Evolutionary conservation across 2,888 invertebrate genomes (phyloP).

Genomic region (Anoncus sp.): DNA sequence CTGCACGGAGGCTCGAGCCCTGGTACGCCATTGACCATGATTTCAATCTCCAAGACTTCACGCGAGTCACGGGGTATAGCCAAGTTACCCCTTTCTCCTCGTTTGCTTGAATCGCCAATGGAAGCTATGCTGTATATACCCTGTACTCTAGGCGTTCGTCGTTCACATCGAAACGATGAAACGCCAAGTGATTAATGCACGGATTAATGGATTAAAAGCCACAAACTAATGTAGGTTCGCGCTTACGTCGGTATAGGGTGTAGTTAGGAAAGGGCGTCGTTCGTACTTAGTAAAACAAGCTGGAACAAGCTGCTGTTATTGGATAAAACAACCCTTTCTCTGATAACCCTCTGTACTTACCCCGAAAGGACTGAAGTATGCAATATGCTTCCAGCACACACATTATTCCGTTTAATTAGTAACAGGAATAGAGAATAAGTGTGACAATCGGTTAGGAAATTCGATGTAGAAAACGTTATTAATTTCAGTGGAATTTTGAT

Average conservation of each 20-base stretch:
- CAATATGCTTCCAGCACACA: constrained; percentile 51
- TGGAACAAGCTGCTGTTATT: constrained; percentile 50
- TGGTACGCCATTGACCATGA: constrained; percentile 25
- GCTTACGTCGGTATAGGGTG: constrained; percentile 39
- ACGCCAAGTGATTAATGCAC: constrained; percentile 74
- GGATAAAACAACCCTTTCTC: constrained; percentile 46
- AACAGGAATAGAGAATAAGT: constrained; percentile 14
- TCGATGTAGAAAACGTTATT: neutral
- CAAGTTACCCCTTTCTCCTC: constrained; percentile 13
- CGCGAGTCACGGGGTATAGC: constrained; percentile 13
- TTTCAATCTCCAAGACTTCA: constrained; percentile 20
- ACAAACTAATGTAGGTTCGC: constrained; percentile 76
- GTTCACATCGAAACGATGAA: constrained; percentile 57
- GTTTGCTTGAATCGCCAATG: constrained; percentile 24
- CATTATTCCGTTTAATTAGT: constrained; percentile 57
- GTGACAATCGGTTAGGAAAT: constrained; percentile 17
- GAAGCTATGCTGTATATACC: constrained; percentile 10
- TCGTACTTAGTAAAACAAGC: constrained; percentile 44
- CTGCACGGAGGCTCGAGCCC: constrained; percentile 13
- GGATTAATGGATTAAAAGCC: constrained; percentile 79
- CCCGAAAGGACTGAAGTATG: constrained; percentile 18
- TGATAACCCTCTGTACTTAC: constrained; percentile 25
- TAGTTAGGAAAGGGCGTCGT: constrained; percentile 43
- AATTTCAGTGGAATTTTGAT: constrained; percentile 4
- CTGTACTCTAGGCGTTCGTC: constrained; percentile 26